Evolutionary conservation across 2,888 invertebrate genomes (phyloP).

Genomic region (Thera britannica): DNA sequence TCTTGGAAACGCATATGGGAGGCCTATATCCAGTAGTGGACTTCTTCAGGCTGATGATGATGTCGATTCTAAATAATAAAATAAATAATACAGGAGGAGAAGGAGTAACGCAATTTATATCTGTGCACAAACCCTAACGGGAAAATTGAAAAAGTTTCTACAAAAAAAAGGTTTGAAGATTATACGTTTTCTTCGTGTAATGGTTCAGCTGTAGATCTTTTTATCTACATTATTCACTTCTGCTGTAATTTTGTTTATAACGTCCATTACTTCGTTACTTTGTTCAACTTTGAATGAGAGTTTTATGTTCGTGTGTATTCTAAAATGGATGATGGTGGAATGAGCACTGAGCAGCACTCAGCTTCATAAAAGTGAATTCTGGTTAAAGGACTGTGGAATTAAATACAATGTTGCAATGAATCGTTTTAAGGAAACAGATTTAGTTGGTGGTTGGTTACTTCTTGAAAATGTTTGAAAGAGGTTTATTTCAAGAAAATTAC

Average conservation of each 20-base stretch:
- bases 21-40: too few relatives aligned
- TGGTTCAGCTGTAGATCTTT: conserved; percentile 12
- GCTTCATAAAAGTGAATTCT: conserved; percentile 12
- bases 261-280: conserved; percentile 38
- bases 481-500: too few relatives aligned
- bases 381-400: conserved; percentile 10
- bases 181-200: background rate
- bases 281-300: conserved; percentile 33
- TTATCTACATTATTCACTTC: conserved; percentile 20
- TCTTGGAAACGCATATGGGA: too few relatives aligned
- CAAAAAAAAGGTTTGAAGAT: too few relatives aligned
- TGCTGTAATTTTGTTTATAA: conserved; percentile 39
- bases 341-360: conserved; percentile 16
- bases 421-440: background rate
- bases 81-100: too few relatives aligned
- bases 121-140: too few relatives aligned
- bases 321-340: conserved; percentile 20
- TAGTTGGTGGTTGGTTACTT: background rate
- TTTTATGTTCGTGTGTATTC: conserved; percentile 34
- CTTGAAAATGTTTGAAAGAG: too few relatives aligned
- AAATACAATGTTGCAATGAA: conserved; percentile 15
- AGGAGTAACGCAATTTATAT: background rate
- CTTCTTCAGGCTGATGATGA: too few relatives aligned
- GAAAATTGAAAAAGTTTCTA: too few relatives aligned
- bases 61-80: too few relatives aligned